Evolutionary conservation across 2,888 invertebrate genomes (phyloP).

Genomic region (Parnassius apollo): DNA sequence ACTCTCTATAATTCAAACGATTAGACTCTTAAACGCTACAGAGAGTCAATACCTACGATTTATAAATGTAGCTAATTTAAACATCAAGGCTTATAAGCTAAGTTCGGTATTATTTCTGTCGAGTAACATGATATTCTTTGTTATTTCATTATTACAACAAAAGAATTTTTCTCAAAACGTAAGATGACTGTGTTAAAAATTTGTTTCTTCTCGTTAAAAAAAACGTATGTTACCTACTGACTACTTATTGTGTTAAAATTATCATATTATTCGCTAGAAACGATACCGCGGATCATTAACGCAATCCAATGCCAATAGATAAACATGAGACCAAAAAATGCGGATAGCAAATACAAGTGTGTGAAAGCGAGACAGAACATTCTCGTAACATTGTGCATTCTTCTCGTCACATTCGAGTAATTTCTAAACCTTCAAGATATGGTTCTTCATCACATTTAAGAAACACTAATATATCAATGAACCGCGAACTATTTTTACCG

Average conservation of each 20-base stretch:
- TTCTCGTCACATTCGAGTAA: background rate
- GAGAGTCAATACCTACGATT: conserved; percentile 17
- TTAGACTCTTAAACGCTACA: conserved; percentile 15
- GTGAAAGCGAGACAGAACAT: conserved; percentile 4
- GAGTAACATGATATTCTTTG: background rate
- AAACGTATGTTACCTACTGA: too few relatives aligned
- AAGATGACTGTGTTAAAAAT: too few relatives aligned
- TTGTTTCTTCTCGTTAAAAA: too few relatives aligned
- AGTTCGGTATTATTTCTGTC: conserved; percentile 12
- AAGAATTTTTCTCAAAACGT: too few relatives aligned
- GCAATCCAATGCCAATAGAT: conserved; percentile 16
- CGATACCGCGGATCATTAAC: conserved; percentile 10
- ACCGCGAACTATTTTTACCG: background rate
- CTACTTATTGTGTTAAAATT: too few relatives aligned
- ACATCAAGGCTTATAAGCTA: conserved; percentile 20
- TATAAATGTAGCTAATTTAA: conserved; percentile 7
- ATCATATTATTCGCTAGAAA: conserved; percentile 7
- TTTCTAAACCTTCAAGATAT: background rate
- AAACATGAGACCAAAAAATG: conserved; percentile 1
- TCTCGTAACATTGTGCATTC: background rate
- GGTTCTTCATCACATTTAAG: conserved; percentile 1
- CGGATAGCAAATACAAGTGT: conserved; percentile 4
- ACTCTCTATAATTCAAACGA: conserved; percentile 12
- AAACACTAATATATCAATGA: background rate
- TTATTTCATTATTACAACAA: background rate